A percentile compares a stretch with the other conserved stretches of the same genome.
Evolutionary conservation across 2,113 vertebrate genomes (phyloP).

Genomic region (Apaloderma vittatum): DNA sequence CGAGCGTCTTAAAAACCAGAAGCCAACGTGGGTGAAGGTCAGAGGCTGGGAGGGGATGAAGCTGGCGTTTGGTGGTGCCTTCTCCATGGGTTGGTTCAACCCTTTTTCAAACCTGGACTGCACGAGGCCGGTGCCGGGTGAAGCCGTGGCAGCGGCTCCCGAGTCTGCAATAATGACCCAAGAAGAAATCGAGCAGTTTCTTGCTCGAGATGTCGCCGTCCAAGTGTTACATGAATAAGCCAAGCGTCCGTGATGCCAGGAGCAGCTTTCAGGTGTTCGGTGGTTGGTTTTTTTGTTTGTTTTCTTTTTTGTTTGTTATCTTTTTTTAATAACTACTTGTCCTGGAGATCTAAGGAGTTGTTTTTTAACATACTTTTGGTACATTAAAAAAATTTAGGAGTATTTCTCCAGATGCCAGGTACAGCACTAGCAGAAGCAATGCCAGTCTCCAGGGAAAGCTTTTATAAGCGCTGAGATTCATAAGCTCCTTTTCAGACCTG

Average conservation of each 20-base stretch:
- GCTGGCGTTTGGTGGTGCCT: slow-evolving; percentile 84
- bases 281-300: no score
- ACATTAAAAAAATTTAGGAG: not conserved
- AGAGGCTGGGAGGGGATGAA: slow-evolving; percentile 85
- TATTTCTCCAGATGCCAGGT: not conserved
- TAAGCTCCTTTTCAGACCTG: not conserved
- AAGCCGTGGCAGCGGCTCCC: not conserved
- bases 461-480: not conserved
- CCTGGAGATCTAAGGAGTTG: not conserved
- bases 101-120: slow-evolving; percentile 86
- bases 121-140: not conserved
- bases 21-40: slow-evolving; percentile 84
- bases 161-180: slow-evolving; percentile 74
- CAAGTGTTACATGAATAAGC: slow-evolving; percentile 34
- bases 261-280: not conserved
- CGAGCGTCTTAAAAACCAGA: slow-evolving; percentile 91
- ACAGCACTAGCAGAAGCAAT: not conserved
- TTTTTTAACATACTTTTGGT: not conserved
- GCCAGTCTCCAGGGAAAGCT: slow-evolving; percentile 1
- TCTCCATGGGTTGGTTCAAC: slow-evolving; percentile 89
- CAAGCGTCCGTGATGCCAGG: not conserved
- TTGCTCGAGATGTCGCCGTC: slow-evolving; percentile 37
- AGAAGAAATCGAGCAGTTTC: slow-evolving; percentile 58
- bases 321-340: not conserved
- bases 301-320: no score